Base-by-base conservation (phyloP, 2,888 invertebrate species). In the Matsumyia berberina region DNA sequence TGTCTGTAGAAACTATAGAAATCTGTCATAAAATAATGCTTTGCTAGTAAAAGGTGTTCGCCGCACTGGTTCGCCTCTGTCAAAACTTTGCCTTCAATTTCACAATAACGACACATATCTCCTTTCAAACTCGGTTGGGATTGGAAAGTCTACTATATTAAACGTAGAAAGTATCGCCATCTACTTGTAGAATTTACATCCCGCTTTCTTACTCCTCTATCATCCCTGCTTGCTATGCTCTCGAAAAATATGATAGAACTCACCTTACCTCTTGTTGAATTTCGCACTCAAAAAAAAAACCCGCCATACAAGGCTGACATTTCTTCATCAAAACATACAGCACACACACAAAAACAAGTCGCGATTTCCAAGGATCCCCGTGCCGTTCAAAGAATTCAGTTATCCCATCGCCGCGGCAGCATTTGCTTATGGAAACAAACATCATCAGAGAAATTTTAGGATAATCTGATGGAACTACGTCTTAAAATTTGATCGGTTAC, bases 391-490 rank as follows among this genome's bases (percentile, higher is more conserved):
- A 15, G 12, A 51, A 67, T 67, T 67, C 80, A 69, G 80, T 81
- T 76, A 81, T 69, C 12, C 12, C 11, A 17, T 46, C 12, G 42
- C 39, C 19, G 29, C 29, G 24, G 11, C 9, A 9, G 1, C 11
- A 19, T 19, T 5, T 17, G 1, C 4, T 24, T n/a, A n/a, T n/a
- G n/a, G n/a, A n/a, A n/a, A n/a, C 24, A 17, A 29, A 9, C 24
- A 33, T 11, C 33, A n/a, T 42, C 39, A 15, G 24, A 60, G 69
- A 44, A 24, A 24, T 69, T 12, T n/a, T 8, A 44, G 17, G 31
- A 62, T 9, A 49, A 33, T n/a, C 31, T 46, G n/a, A 57, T 74
- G 74, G 74, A 66, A 66, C 57, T 66, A 17, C 49, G 57, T 31
- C 12, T 49, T 39, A 19, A 49, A 60, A n/a, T 12, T 8, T 19